Evolutionary conservation across 2,888 invertebrate species (phyloP), one percentile per base, ranked within the genome.

Genomic region (Acanthosepion esculentum): DNA sequence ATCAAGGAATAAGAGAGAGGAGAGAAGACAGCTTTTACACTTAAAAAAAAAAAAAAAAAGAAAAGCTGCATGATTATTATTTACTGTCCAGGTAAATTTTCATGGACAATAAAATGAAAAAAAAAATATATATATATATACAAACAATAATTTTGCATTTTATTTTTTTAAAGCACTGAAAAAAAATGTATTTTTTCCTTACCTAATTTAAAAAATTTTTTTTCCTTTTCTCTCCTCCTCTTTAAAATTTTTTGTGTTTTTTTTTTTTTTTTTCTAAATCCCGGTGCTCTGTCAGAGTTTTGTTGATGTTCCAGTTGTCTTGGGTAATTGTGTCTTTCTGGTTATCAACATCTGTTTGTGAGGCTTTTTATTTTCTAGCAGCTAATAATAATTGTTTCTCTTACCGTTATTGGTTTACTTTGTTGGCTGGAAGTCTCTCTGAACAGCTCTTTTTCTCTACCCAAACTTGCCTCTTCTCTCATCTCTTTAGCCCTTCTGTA

Each of bases 221-320:
- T 41, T 41, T 92, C 1, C 50, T 10, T 78, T 8, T 78, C 78
- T 78, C 78, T n/a, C n/a, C 78, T n/a, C 12, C 33, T 78, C n/a
- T 33, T 12, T 15, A 78, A 78, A 18, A n/a, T 23, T 15, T 78
- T 78, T n/a, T 33, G n/a, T 93, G n/a, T 48, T 93, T 93, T 93
- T 78, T 78, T n/a, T 33, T 53, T 53, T n/a, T 48, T 93, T 93
- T 26, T 93, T 93, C 29, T 53, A 93, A 53, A 93, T 53, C 93
- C 93, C 93, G 93, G 93, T 93, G 93, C 93, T 93, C 93, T 93
- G 48, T 93, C 93, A 93, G 93, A 93, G 93, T 93, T 12, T n/a
- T 78, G 78, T 78, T 78, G n/a, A n/a, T 78, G 78, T 78, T 33
- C 78, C 78, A 78, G n/a, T 78, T 5, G 12, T 78, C 20, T 78